phyloP scores from a whole-genome alignment of 2,113 vertebrate genomes.

The Macroglossus sobrinus region DNA sequence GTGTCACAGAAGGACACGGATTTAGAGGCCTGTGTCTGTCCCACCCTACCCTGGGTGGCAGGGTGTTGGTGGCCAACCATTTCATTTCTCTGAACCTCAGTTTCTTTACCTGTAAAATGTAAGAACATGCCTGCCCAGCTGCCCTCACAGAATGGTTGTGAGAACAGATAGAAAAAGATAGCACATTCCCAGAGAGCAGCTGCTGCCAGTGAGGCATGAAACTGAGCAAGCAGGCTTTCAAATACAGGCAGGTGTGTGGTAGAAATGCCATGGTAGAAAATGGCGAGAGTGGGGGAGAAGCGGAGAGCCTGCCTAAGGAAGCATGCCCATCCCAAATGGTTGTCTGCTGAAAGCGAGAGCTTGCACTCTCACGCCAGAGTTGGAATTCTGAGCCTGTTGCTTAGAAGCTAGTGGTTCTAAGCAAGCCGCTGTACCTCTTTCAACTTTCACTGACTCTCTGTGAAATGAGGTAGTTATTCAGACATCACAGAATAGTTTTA shows the following conservation, averaged over 20 bases:
- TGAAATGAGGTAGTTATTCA: background rate
- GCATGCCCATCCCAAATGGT: background rate
- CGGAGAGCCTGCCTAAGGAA: background rate
- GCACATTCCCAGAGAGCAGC: background rate
- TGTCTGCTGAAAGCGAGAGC: background rate
- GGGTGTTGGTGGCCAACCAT: background rate
- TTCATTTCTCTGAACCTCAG: background rate
- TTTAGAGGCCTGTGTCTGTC: background rate
- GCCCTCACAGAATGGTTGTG: background rate
- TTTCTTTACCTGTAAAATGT: background rate
- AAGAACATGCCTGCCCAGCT: too few species aligned
- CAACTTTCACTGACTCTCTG: background rate
- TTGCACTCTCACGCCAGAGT: background rate
- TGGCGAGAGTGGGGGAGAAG: background rate
- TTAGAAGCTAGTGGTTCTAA: background rate
- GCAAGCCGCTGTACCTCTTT: background rate
- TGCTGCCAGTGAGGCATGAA: rapidly evolving
- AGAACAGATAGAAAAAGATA: background rate
- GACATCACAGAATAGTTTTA: background rate
- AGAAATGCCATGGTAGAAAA: background rate
- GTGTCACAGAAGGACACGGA: background rate
- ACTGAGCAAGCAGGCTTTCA: too few species aligned
- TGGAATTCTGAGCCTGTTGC: background rate
- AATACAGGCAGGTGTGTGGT: too few species aligned
- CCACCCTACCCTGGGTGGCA: background rate